Evolutionary conservation across 1,140 invertebrate species (phyloP).

Genomic region (Panagrolaimus sp.): DNA sequence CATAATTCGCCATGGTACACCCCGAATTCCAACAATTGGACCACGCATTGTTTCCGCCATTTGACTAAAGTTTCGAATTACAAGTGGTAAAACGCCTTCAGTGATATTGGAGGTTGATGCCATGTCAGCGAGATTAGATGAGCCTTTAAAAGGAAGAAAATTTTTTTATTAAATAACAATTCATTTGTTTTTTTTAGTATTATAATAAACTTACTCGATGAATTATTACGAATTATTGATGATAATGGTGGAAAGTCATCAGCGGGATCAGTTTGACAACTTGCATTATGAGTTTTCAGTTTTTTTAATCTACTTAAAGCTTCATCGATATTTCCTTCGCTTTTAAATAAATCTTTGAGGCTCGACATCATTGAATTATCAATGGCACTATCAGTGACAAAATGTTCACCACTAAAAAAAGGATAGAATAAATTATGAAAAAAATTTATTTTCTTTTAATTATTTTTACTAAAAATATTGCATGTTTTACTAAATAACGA

Average conservation of each 20-base stretch:
- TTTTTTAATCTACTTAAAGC: background rate
- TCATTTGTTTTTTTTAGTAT: too few species aligned
- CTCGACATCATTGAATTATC: background rate
- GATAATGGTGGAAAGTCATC: constrained; percentile 16
- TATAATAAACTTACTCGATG: too few species aligned
- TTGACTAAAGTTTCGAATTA: constrained; percentile 52
- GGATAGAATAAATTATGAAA: too few species aligned
- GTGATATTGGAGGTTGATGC: constrained; percentile 20
- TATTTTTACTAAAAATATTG: too few species aligned
- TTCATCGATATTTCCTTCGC: background rate
- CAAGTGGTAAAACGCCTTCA: constrained; percentile 44
- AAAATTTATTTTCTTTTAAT: too few species aligned
- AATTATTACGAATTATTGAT: background rate
- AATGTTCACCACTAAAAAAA: background rate
- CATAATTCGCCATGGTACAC: constrained; percentile 76
- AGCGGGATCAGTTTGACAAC: constrained; percentile 15
- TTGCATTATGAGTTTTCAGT: constrained; percentile 12
- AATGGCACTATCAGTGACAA: background rate
- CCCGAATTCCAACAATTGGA: constrained; percentile 43
- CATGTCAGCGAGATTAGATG: background rate
- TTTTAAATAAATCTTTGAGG: constrained; percentile 2
- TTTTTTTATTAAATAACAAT: too few species aligned
- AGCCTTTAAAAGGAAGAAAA: background rate
- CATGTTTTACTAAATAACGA: too few species aligned
- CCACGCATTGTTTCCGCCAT: constrained; percentile 51